Conservation (phyloP, 2,888 invertebrate genomes). For the Pristionchus fissidentatus region DNA sequence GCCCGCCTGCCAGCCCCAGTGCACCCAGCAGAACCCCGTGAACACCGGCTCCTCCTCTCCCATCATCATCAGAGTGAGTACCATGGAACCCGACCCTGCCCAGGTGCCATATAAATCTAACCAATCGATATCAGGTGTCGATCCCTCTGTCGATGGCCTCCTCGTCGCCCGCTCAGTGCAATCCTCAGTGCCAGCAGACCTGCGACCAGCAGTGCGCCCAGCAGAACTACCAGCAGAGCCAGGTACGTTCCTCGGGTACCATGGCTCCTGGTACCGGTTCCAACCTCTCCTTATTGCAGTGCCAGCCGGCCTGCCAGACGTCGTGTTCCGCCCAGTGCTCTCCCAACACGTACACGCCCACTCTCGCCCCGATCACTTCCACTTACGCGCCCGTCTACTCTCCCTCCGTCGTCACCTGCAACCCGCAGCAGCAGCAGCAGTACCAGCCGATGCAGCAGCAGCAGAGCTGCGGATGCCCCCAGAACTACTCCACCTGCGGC, state of each 20-base stretch:
- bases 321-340: slow-evolving; percentile 62
- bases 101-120: background rate
- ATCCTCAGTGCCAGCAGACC: slow-evolving; percentile 55
- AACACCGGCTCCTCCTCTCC: background rate
- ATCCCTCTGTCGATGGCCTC: slow-evolving; percentile 30
- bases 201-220: slow-evolving; percentile 53
- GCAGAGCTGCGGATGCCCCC: slow-evolving; percentile 51
- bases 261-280: background rate
- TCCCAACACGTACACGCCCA: slow-evolving; percentile 52
- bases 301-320: slow-evolving; percentile 60
- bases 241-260: background rate
- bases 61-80: slow-evolving; percentile 30
- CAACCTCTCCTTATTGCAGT: slow-evolving; percentile 53
- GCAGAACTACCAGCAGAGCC: slow-evolving; percentile 42
- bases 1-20: slow-evolving; percentile 36
- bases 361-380: slow-evolving; percentile 39
- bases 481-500: slow-evolving; percentile 54
- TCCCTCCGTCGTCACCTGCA: slow-evolving; percentile 32
- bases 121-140: background rate
- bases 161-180: slow-evolving; percentile 50
- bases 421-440: slow-evolving; percentile 23
- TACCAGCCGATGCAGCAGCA: slow-evolving; percentile 21
- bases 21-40: slow-evolving; percentile 44
- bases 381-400: background rate
- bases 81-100: background rate